These are phyloP conservation scores for Pandemis heparana DNA, from an alignment of 2,888 invertebrate species.

Conservation along the genomic window DNA sequence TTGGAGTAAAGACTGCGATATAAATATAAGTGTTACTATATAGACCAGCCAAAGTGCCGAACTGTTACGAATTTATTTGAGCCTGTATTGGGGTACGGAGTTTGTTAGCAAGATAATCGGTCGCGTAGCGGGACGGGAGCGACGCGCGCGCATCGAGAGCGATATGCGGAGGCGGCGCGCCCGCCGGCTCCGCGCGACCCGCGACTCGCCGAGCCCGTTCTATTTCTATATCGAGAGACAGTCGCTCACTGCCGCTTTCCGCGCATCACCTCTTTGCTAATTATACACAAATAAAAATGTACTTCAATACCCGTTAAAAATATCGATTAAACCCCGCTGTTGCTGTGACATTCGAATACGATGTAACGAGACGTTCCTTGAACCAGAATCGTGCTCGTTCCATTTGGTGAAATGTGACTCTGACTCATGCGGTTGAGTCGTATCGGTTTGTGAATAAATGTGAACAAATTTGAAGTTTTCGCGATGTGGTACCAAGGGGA, in stretches of 20 bases:
- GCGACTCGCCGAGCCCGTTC: conserved; percentile 75
- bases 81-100: background rate
- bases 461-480: conserved; percentile 43
- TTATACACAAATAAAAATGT: conserved; percentile 54
- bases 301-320: conserved; percentile 38
- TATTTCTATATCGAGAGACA: conserved; percentile 83
- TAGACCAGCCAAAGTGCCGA: background rate
- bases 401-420: conserved; percentile 32
- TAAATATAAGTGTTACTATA: background rate
- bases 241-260: conserved; percentile 81
- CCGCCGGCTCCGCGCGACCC: conserved; percentile 52
- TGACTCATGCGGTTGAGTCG: conserved; percentile 19
- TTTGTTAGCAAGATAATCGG: background rate
- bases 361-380: conserved; percentile 29
- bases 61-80: background rate
- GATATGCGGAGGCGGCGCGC: conserved; percentile 42
- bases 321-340: conserved; percentile 17
- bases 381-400: conserved; percentile 13
- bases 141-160: conserved; percentile 16
- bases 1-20: conserved; percentile 1
- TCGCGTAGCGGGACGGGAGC: conserved; percentile 23
- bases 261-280: conserved; percentile 78
- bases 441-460: conserved; percentile 38
- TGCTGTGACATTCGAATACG: conserved; percentile 11
- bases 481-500: conserved; percentile 92